These are phyloP conservation scores for Python bivittatus DNA, from an alignment of 2,113 vertebrate species.

Conservation along the genomic window DNA sequence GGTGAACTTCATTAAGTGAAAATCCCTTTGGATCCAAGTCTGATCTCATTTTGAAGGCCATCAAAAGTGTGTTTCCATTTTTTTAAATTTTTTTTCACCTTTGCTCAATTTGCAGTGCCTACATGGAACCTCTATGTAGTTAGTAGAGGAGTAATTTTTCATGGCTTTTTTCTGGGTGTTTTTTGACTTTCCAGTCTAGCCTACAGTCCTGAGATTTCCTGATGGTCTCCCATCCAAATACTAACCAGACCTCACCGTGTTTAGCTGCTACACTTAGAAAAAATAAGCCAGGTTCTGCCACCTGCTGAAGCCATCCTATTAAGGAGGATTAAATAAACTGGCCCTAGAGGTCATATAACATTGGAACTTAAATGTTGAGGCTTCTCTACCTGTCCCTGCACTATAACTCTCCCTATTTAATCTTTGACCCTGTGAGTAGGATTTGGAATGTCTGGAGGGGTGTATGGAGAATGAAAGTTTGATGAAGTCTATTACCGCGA, in stretches of 20 bases:
- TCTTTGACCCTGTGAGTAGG: background rate
- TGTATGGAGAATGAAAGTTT: background rate
- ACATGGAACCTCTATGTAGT: background rate
- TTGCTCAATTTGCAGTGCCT: background rate
- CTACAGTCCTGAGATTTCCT: background rate
- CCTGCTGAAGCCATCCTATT: background rate
- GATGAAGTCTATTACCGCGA: background rate
- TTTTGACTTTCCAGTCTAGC: background rate
- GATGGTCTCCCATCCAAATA: background rate
- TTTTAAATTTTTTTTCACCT: background rate
- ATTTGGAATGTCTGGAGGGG: background rate
- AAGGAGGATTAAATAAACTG: background rate
- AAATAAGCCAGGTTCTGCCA: background rate
- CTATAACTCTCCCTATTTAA: background rate
- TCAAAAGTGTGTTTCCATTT: background rate
- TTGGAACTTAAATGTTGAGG: background rate
- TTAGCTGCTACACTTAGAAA: background rate
- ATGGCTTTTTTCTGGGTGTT: background rate
- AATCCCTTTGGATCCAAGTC: background rate
- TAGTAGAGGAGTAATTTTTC: background rate
- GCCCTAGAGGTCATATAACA: background rate
- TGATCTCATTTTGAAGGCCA: background rate
- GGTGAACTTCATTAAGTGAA: background rate
- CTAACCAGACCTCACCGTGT: background rate
- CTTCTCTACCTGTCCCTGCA: background rate